phyloP scores from a whole-genome alignment of 2,888 invertebrate species.

The Sericinus montela region DNA sequence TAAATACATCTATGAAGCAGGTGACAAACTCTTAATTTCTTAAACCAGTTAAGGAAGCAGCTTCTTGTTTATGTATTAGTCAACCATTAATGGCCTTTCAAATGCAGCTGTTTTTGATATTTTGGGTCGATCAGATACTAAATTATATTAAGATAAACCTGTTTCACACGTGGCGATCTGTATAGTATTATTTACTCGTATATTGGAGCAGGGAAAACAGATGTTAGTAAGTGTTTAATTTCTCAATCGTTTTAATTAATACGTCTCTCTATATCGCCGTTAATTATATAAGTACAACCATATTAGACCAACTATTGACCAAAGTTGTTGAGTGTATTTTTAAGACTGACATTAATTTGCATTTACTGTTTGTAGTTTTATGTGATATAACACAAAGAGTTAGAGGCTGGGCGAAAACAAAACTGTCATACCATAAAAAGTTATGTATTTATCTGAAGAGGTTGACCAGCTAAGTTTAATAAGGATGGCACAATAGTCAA shows the following conservation, averaged over 20 bases:
- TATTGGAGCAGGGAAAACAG: conserved; percentile 14
- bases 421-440: too few relatives aligned
- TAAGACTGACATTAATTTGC: too few relatives aligned
- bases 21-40: conserved; percentile 21
- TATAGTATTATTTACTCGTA: conserved; percentile 4
- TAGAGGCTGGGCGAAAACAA: too few relatives aligned
- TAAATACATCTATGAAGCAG: conserved; percentile 17
- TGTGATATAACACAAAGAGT: too few relatives aligned
- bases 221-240: conserved; percentile 7
- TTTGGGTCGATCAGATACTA: conserved; percentile 20
- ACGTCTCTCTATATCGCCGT: neutral
- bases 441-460: too few relatives aligned
- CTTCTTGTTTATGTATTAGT: conserved; percentile 21
- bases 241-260: neutral
- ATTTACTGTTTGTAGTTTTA: too few relatives aligned
- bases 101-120: conserved; percentile 20
- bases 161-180: conserved; percentile 19
- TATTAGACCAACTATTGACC: too few relatives aligned
- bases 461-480: too few relatives aligned
- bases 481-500: too few relatives aligned
- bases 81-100: conserved; percentile 19
- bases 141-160: conserved; percentile 19
- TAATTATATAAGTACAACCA: neutral
- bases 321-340: too few relatives aligned
- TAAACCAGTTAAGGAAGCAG: conserved; percentile 20